Conservation (phyloP, 2,888 invertebrate species). For the Prionchulus punctatus region DNA sequence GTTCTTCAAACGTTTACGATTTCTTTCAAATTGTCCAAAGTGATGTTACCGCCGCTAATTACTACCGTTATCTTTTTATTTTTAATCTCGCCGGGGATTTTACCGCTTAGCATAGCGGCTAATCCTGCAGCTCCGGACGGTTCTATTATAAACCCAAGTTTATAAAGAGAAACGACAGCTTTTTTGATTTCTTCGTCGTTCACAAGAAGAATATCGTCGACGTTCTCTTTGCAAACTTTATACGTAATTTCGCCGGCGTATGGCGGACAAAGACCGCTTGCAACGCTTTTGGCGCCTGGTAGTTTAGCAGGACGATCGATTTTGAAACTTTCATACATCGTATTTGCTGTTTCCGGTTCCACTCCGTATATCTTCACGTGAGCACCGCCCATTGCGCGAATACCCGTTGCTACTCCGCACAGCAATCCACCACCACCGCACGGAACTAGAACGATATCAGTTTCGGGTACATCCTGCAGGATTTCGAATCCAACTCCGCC, state of each 20-base stretch:
- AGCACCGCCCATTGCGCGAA: constrained; percentile 15
- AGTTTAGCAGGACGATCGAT: constrained; percentile 22
- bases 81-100: constrained; percentile 20
- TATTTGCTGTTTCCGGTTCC: constrained; percentile 28
- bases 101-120: constrained; percentile 24
- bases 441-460: constrained; percentile 31
- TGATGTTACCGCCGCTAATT: constrained; percentile 28
- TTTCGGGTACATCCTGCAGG: constrained; percentile 24
- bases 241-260: constrained; percentile 23
- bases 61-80: constrained; percentile 30
- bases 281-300: constrained; percentile 24
- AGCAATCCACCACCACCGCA: constrained; percentile 34
- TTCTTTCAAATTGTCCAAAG: constrained; percentile 21
- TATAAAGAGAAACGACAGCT: background rate
- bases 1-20: too few relatives aligned
- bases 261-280: constrained; percentile 30
- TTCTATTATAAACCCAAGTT: constrained; percentile 29
- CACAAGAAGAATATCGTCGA: constrained; percentile 31
- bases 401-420: constrained; percentile 28
- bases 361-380: constrained; percentile 28
- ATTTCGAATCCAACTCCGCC: constrained; percentile 28
- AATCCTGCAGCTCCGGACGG: constrained; percentile 30
- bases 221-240: constrained; percentile 15
- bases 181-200: constrained; percentile 24
- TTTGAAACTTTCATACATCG: constrained; percentile 30